Percentiles rank a stretch among this genome's conserved stretches.
Conservation (phyloP, 64 coral and sea anemone genomes). For the Montipora cactus region DNA sequence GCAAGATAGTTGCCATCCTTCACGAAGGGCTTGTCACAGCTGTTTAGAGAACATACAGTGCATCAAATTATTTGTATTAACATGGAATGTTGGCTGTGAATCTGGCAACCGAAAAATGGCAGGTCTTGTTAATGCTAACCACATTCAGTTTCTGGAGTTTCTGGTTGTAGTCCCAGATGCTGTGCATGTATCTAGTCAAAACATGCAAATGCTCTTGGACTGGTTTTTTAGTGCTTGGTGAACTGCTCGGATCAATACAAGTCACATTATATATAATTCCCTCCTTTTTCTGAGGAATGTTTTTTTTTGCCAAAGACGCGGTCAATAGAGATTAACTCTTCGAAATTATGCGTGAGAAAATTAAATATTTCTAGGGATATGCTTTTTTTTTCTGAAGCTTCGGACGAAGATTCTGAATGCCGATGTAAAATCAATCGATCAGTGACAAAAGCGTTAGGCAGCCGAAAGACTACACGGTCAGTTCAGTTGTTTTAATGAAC, state of each 20-base stretch:
- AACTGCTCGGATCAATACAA: background rate
- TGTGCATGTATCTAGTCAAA: conserved; percentile 51
- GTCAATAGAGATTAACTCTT: background rate
- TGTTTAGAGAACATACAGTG: conserved; percentile 49
- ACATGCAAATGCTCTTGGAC: conserved; percentile 34
- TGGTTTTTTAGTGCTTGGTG: conserved; percentile 29
- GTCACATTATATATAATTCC: too few species aligned
- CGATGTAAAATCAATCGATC: too few species aligned
- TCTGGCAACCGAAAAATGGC: conserved; percentile 45
- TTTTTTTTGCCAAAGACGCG: too few species aligned
- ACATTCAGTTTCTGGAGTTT: background rate
- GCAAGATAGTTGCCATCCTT: conserved; percentile 44
- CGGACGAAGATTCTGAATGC: too few species aligned
- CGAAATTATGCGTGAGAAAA: too few species aligned
- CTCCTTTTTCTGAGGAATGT: too few species aligned
- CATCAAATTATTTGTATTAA: background rate
- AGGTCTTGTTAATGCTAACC: background rate
- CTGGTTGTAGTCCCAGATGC: conserved; percentile 34
- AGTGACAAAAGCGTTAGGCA: too few species aligned
- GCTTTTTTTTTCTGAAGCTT: too few species aligned
- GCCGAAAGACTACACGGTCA: too few species aligned
- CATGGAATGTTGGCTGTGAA: conserved; percentile 22
- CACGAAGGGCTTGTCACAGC: conserved; percentile 36
- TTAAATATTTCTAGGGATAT: too few species aligned
- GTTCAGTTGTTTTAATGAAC: too few species aligned